Evolutionary conservation across 1,140 invertebrate genomes (phyloP), one percentile per base, ranked within the genome.

Genomic region (Penaeus indicus): DNA sequence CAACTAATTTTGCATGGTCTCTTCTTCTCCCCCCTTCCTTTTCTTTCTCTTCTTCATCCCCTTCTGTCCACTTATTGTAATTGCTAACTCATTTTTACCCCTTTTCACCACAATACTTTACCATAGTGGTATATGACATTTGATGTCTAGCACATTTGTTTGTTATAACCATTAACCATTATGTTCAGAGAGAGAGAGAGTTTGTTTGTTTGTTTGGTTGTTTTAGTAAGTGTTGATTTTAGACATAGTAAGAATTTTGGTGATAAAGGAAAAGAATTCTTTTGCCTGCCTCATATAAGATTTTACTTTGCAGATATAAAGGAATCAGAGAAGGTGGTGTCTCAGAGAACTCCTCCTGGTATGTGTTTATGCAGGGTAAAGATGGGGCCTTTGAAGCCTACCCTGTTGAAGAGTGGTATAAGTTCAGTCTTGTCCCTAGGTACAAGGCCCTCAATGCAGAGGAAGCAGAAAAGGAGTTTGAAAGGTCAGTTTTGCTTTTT

Each of bases 401-500:
- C 94, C 98, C 98, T 3, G 90, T 99, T 18, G 95, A 97, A 82
- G 98, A 99, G 93, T 99, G 98, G 98, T 97, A 96, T 92, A 97
- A 97, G 92, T 98, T 98, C 92, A 96, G 96, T 91, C 96, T 97
- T 0, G 96, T 97, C 90, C 96, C 97, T 90, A 94, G 96, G 87
- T 99, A 99, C 91, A 99, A 99, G 93, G 95, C 97, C 5, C 93
- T 99, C 0, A 98, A 97, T 80, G 97, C 97, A 1, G 98, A 99
- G 93, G 98, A 99, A 93, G 98, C 98, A 1, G 98, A 99, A 93
- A 96, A 98, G 92, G 97, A 99, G 92, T 99, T 98, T 92, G 97
- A 95, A 91, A 95, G 93, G 95, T 95, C 92, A 91, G 69, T 27
- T 22, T 85, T 72, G 18, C 22, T 25, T 54, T 32, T 42, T 69